Conservation (phyloP, 2,888 invertebrate species). For the Elmis aenea region DNA sequence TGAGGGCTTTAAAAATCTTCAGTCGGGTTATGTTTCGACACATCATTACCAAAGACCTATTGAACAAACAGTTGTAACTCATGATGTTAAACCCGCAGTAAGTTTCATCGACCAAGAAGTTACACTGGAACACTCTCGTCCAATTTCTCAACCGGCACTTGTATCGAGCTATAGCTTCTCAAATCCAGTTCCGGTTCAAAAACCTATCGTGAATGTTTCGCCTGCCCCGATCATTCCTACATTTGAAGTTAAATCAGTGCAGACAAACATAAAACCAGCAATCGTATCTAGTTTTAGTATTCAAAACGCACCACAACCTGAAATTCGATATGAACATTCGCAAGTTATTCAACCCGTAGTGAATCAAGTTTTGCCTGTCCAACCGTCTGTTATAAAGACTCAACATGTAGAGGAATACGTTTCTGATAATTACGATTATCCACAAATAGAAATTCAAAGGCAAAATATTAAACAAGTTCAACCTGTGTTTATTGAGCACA, state of each 20-base stretch:
- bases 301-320: neutral
- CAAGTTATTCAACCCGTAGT: neutral
- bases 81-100: neutral
- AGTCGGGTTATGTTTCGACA: neutral
- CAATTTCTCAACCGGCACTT: neutral
- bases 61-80: neutral
- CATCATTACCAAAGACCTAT: too few relatives aligned
- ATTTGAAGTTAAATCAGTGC: too few relatives aligned
- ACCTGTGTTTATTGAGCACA: too few relatives aligned
- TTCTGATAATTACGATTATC: constrained; percentile 1
- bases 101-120: too few relatives aligned
- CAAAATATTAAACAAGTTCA: too few relatives aligned
- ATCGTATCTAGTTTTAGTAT: neutral
- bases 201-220: neutral
- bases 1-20: too few relatives aligned
- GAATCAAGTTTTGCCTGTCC: neutral
- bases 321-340: neutral
- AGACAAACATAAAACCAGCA: too few relatives aligned
- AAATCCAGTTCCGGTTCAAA: neutral
- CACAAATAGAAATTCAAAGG: constrained; percentile 6
- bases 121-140: neutral
- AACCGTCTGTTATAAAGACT: neutral
- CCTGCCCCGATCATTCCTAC: too few relatives aligned
- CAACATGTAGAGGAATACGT: neutral
- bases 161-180: neutral